These are phyloP conservation scores for Meda fulgida DNA, from an alignment of 2,797 vertebrate species.

Conservation along the genomic window DNA sequence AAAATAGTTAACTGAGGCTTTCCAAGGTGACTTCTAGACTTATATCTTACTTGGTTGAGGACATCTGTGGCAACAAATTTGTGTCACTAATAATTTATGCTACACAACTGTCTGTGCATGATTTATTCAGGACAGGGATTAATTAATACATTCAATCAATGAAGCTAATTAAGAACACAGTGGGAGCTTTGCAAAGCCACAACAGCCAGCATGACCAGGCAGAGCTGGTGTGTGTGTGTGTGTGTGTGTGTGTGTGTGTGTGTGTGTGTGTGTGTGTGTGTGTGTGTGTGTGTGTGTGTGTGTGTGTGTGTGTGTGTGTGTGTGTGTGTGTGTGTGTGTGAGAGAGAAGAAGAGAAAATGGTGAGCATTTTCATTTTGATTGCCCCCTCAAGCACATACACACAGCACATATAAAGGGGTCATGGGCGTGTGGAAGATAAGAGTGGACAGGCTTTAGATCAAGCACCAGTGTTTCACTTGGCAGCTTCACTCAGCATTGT, in stretches of 20 bases:
- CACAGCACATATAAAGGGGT: constrained; percentile 41
- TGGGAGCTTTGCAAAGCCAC: constrained; percentile 54
- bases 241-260: constrained; percentile 19
- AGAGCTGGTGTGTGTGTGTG: constrained; percentile 32
- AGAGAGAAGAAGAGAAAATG: neutral
- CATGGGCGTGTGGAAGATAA: constrained; percentile 12
- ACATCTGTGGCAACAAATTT: constrained; percentile 47
- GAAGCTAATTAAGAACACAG: constrained; percentile 64
- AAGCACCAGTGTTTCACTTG: constrained; percentile 46
- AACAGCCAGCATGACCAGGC: constrained; percentile 46
- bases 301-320: constrained; percentile 13
- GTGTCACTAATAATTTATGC: constrained; percentile 59
- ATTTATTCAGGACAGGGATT: constrained; percentile 62
- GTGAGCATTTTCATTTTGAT: constrained; percentile 26
- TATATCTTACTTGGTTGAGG: constrained; percentile 44
- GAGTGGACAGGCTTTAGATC: constrained; percentile 46
- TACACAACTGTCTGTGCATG: constrained; percentile 55
- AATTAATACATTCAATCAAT: constrained; percentile 68
- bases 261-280: too few relatives aligned
- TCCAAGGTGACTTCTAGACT: constrained; percentile 57
- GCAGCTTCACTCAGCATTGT: constrained; percentile 55
- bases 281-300: constrained; percentile 19
- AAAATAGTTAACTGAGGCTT: neutral
- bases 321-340: too few relatives aligned
- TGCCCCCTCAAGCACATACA: constrained; percentile 16